Percentiles rank a stretch among this genome's conserved stretches.
These are phyloP conservation scores for Epinephelus cyanopodus DNA, from an alignment of 2,113 vertebrate genomes.

Conservation along the genomic window DNA sequence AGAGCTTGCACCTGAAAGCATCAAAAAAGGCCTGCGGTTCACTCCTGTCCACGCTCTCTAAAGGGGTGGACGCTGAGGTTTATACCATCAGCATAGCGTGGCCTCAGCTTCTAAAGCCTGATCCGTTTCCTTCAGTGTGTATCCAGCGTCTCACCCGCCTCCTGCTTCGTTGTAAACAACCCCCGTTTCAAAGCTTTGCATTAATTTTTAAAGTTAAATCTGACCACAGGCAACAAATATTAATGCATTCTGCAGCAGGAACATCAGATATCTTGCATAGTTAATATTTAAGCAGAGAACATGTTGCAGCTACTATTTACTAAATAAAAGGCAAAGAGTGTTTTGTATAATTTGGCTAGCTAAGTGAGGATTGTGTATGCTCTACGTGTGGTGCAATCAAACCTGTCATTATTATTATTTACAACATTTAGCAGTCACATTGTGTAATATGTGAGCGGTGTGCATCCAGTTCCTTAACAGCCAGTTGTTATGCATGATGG, in stretches of 20 bases:
- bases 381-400: not conserved
- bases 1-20: constrained; percentile 39
- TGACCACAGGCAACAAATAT: constrained; percentile 62
- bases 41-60: constrained; percentile 43
- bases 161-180: constrained; percentile 3
- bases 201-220: constrained; percentile 69
- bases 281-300: constrained; percentile 59
- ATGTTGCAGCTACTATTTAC: constrained; percentile 37
- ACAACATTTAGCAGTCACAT: not conserved
- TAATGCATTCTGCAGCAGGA: constrained; percentile 60
- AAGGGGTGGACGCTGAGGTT: constrained; percentile 45
- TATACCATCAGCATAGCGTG: constrained; percentile 40
- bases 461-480: not conserved
- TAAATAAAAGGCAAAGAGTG: constrained; percentile 11
- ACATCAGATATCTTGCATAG: constrained; percentile 52
- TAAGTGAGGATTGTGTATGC: not conserved
- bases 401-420: not conserved
- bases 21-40: constrained; percentile 41
- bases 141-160: not conserved
- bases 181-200: constrained; percentile 69
- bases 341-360: not conserved
- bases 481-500: constrained; percentile 48
- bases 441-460: too few species aligned
- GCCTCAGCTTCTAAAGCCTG: constrained; percentile 35
- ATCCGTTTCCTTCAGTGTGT: constrained; percentile 19